Evolutionary conservation across 2,113 vertebrate genomes (phyloP).

Genomic region (Tachysurus fulvidraco): DNA sequence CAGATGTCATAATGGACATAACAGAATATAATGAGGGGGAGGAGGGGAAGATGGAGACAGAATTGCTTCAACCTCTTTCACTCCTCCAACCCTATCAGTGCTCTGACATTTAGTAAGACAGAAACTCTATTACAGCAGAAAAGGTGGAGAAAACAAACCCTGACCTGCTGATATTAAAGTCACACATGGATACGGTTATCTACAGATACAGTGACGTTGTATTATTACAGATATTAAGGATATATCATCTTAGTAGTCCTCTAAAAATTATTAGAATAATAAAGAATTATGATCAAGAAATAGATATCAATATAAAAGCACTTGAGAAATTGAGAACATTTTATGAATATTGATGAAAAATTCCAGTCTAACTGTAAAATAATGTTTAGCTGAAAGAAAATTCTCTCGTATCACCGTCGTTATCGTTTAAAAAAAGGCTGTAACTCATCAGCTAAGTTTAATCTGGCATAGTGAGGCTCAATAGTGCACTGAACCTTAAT

Average conservation of each 20-base stretch:
- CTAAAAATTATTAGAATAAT: not conserved
- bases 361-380: not conserved
- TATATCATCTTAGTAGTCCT: not conserved
- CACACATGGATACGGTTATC: not conserved
- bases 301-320: not conserved
- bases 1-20: constrained; percentile 26
- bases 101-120: constrained; percentile 51
- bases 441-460: not conserved
- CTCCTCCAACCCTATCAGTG: constrained; percentile 45
- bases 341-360: not conserved
- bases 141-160: not conserved
- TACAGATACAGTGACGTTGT: not conserved
- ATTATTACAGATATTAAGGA: no score
- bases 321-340: not conserved
- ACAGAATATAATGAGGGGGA: not conserved
- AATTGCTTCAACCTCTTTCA: constrained; percentile 40
- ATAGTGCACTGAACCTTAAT: no score
- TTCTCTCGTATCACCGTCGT: no score
- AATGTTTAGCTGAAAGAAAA: not conserved
- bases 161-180: constrained; percentile 4
- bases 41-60: constrained; percentile 5
- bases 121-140: constrained; percentile 47
- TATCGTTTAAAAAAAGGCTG: not conserved
- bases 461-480: no score
- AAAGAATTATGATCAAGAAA: not conserved